Conservation (phyloP, 2,113 vertebrate species). For the Otis tarda region DNA sequence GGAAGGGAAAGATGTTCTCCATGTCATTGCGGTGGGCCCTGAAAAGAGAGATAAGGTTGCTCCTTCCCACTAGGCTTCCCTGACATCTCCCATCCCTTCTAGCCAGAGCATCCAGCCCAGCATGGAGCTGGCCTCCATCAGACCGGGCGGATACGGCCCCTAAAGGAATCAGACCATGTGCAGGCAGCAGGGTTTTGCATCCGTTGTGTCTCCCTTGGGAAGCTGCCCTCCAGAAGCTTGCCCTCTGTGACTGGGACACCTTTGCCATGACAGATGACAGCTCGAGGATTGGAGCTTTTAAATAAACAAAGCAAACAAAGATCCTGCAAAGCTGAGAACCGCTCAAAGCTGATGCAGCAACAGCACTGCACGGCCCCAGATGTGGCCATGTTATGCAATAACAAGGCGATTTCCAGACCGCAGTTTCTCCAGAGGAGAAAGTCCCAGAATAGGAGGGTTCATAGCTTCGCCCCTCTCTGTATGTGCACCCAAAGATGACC, state of each 20-base stretch:
- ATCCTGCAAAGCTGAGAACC: neutral
- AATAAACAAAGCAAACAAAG: neutral
- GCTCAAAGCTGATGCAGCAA: neutral
- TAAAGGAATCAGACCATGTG: neutral
- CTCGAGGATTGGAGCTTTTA: neutral
- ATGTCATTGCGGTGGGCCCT: slow-evolving; percentile 92
- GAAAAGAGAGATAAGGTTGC: neutral
- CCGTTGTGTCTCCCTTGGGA: neutral
- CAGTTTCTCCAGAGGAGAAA: neutral
- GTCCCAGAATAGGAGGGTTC: neutral
- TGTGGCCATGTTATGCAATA: neutral
- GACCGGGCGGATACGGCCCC: neutral
- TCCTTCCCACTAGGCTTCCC: neutral
- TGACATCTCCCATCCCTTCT: neutral
- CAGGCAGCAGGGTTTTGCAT: neutral
- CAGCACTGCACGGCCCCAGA: neutral
- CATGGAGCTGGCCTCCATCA: neutral
- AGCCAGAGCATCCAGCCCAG: neutral
- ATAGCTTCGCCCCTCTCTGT: neutral
- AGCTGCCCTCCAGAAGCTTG: neutral
- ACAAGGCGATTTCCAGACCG: neutral
- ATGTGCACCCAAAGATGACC: neutral
- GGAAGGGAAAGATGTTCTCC: slow-evolving; percentile 95
- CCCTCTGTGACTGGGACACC: neutral
- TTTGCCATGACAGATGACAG: neutral